Percentiles rank a stretch among this genome's conserved stretches.
Conservation (phyloP, 2,797 vertebrate genomes). For the Rhinella marina region DNA sequence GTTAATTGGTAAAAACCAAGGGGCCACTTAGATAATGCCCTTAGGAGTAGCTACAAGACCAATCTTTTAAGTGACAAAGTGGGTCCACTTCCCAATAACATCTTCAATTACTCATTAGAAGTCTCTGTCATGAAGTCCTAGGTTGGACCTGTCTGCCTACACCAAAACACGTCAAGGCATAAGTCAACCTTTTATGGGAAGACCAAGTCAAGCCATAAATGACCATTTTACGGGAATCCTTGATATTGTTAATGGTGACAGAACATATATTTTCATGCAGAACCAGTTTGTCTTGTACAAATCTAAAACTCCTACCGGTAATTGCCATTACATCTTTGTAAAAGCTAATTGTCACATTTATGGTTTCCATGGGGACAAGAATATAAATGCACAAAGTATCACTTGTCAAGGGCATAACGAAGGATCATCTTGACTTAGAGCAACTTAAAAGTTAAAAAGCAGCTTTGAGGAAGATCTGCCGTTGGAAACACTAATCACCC, state of each 20-base stretch:
- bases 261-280: background rate
- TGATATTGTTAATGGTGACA: background rate
- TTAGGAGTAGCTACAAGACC: too few relatives aligned
- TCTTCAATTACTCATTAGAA: background rate
- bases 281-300: conserved; percentile 8
- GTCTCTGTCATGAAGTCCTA: background rate
- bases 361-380: conserved; percentile 47
- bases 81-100: too few relatives aligned
- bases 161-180: background rate
- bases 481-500: conserved; percentile 46
- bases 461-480: conserved; percentile 22
- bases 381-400: conserved; percentile 40
- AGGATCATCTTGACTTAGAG: conserved; percentile 21
- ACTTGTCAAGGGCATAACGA: conserved; percentile 48
- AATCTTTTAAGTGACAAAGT: too few relatives aligned
- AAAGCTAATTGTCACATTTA: conserved; percentile 53
- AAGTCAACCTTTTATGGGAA: too few relatives aligned
- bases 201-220: too few relatives aligned
- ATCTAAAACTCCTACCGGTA: conserved; percentile 39
- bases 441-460: conserved; percentile 34
- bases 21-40: too few relatives aligned
- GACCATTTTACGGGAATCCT: too few relatives aligned
- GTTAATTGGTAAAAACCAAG: too few relatives aligned
- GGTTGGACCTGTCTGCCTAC: background rate
- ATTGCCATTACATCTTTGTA: conserved; percentile 40